phyloP scores from a whole-genome alignment of 1,140 invertebrate genomes.

The Drosophila arawakana region DNA sequence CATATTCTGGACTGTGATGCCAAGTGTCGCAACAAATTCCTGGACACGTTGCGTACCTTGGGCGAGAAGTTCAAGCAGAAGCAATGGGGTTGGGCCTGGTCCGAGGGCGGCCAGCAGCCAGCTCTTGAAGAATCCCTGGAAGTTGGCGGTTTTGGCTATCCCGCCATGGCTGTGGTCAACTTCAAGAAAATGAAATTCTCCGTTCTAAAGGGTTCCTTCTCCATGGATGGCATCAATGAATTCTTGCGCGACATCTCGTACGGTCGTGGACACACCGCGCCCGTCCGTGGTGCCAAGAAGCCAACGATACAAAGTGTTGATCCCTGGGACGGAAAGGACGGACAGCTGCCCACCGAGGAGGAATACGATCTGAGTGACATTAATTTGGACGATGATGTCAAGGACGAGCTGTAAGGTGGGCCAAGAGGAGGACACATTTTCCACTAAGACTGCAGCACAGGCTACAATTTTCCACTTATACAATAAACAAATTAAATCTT shows the following conservation, averaged over 20 bases:
- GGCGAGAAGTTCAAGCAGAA: constrained; percentile 98
- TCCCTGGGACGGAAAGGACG: constrained; percentile 99
- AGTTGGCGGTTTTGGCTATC: constrained; percentile 96
- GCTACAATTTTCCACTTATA: constrained; percentile 14
- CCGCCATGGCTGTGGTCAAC: constrained; percentile 98
- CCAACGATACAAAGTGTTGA: constrained; percentile 91
- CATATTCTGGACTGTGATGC: constrained; percentile 99
- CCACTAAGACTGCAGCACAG: neutral
- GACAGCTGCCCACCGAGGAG: constrained; percentile 94
- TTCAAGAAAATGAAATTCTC: constrained; percentile 99
- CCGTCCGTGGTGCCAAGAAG: constrained; percentile 93
- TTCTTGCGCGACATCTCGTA: constrained; percentile 97
- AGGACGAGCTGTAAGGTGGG: constrained; percentile 91
- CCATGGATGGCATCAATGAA: constrained; percentile 96
- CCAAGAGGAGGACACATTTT: neutral
- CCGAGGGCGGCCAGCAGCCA: constrained; percentile 94
- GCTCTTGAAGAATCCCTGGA: constrained; percentile 95
- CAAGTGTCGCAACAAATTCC: constrained; percentile 95
- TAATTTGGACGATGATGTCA: constrained; percentile 91
- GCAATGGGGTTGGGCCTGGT: constrained; percentile 99
- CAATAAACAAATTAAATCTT: constrained; percentile 23
- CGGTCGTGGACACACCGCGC: constrained; percentile 96
- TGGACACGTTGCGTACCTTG: constrained; percentile 90
- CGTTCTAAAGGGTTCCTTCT: constrained; percentile 96
- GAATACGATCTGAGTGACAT: constrained; percentile 97